Base-by-base conservation (phyloP, 2,888 invertebrate species). In the Drosophila nigricruria region DNA sequence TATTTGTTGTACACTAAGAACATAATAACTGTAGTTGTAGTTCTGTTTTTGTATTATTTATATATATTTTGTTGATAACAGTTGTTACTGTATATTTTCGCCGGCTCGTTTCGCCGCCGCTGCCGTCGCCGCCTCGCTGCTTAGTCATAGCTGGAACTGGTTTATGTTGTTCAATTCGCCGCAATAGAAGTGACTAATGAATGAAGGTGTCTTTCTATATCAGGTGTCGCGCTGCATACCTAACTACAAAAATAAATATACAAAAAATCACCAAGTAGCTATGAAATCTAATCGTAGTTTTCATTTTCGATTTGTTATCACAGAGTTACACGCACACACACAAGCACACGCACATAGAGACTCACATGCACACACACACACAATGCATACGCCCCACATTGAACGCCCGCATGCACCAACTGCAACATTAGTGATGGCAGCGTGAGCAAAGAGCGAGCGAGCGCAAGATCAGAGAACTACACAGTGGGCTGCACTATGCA, bases 241-340 rank as follows among this genome's bases (percentile, higher is more conserved):
- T 10, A 54, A 57, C 20, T 25, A 27, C 8, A 45, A 32, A 57
- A 23, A 47, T 34, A 16, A 18, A 49, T 20, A 78, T 53, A 78
- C 34, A 43, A 43, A 56, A 60, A 27, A 16, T 1, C 16, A 40
- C 18, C 38, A 54, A 5, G 40, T 73, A 77, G 72, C 68, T 64
- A 76, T 74, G 78, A 73, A 84, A 84, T 84, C 84, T 84, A 88
- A 84, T 88, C 84, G 53, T 66, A 62, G 72, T 59, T 54, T 25
- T 63, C 36, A 62, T 73, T 73, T 72, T 63, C 36, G 64, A 69
- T 70, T 78, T 54, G 72, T 85, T 84, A 84, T 84, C 84, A 85
- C 54, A 74, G 49, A 53, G 54, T 66, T 56, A 52, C 59, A 59
- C 67, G 52, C 34, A 45, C 47, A 49, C 25, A 49, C 53, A 30